A percentile compares a stretch with the other conserved stretches of the same genome.
These are phyloP conservation scores for Promerops cafer DNA, from an alignment of 2,113 vertebrate species.

Conservation along the genomic window DNA sequence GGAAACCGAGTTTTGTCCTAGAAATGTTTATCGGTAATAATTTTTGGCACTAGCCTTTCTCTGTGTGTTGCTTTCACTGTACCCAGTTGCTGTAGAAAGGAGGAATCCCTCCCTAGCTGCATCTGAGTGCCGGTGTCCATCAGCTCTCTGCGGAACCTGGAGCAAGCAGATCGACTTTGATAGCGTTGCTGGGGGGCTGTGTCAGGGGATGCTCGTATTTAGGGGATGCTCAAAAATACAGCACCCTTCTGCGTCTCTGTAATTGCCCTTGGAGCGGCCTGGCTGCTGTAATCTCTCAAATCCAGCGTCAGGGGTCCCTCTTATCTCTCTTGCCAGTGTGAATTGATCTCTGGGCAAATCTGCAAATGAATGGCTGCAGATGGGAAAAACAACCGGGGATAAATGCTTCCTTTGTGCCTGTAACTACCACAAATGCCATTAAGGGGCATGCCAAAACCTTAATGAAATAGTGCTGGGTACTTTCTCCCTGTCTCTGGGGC, in stretches of 20 bases:
- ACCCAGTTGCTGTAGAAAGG: neutral
- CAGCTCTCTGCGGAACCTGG: neutral
- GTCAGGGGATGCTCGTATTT: neutral
- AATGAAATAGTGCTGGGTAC: neutral
- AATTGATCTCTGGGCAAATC: neutral
- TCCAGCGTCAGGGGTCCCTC: neutral
- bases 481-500: neutral
- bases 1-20: neutral
- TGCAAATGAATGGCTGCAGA: neutral
- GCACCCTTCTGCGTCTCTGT: neutral
- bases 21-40: neutral
- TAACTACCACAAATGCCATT: neutral
- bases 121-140: neutral
- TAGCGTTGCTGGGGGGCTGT: accelerated
- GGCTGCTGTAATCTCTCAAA: neutral
- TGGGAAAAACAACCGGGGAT: neutral
- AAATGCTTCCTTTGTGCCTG: neutral
- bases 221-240: neutral
- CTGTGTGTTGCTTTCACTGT: neutral
- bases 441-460: neutral
- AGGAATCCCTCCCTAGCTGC: neutral
- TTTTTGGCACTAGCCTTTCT: neutral
- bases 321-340: neutral
- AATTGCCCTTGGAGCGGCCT: neutral
- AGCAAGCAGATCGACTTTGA: neutral